These are phyloP conservation scores for Synchiropus splendidus DNA, from an alignment of 2,113 vertebrate genomes.

Conservation along the genomic window DNA sequence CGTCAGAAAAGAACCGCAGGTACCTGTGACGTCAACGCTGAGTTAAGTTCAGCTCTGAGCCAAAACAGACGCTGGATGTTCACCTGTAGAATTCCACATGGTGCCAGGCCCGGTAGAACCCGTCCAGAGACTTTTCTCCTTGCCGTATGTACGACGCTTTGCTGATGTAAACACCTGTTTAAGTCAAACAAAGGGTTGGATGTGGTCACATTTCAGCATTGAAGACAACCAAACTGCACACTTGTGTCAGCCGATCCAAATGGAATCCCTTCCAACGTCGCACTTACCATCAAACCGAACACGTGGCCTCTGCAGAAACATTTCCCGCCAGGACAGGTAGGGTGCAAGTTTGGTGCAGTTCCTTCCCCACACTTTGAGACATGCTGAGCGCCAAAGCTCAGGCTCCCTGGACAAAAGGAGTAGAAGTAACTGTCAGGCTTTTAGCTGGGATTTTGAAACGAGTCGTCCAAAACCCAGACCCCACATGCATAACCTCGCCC, in stretches of 20 bases:
- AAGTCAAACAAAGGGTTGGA: constrained; percentile 1
- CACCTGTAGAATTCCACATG: constrained; percentile 98
- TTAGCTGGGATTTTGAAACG: too few relatives aligned
- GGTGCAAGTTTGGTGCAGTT: constrained; percentile 82
- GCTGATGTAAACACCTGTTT: constrained; percentile 90
- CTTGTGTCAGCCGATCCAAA: too few relatives aligned
- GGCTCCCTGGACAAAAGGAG: constrained; percentile 74
- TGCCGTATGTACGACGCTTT: constrained; percentile 95
- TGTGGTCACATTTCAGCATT: neutral
- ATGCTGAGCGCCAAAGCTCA: constrained; percentile 93
- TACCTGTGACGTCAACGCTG: constrained; percentile 66
- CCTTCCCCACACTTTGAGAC: constrained; percentile 90
- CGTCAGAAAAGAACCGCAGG: constrained; percentile 92
- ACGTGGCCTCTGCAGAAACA: constrained; percentile 90
- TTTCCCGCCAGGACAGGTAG: constrained; percentile 90
- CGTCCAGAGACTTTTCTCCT: constrained; percentile 94
- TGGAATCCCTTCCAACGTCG: too few relatives aligned
- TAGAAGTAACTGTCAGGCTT: neutral
- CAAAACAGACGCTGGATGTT: constrained; percentile 1
- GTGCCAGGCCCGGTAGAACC: constrained; percentile 97
- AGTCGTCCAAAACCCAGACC: too few relatives aligned
- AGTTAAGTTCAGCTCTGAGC: too few relatives aligned
- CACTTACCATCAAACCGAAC: constrained; percentile 92
- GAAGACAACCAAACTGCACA: neutral
- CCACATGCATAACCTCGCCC: too few relatives aligned